Percentiles rank a stretch among this genome's conserved stretches.
phyloP scores from a whole-genome alignment of 2,797 vertebrate species.

The Rhinella marina region DNA sequence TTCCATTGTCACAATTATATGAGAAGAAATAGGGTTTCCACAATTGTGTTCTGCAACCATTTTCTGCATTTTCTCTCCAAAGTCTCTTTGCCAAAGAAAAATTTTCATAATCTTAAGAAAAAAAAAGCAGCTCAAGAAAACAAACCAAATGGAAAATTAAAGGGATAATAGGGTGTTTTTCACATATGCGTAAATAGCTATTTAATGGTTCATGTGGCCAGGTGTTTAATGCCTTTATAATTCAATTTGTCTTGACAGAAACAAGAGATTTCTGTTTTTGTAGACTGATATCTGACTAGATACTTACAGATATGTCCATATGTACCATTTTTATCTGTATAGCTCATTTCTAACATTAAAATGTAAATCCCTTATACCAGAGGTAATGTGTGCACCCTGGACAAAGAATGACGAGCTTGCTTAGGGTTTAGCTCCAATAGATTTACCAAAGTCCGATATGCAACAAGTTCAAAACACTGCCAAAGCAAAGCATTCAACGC shows the following conservation, averaged over 20 bases:
- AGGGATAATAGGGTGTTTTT: constrained; percentile 67
- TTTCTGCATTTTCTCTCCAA: constrained; percentile 87
- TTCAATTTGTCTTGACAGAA: background rate
- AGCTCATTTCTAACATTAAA: background rate
- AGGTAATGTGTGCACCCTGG: too few relatives aligned
- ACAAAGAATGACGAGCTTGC: too few relatives aligned
- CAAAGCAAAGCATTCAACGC: too few relatives aligned
- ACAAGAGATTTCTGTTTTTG: background rate
- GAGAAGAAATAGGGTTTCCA: constrained; percentile 47
- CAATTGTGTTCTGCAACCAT: constrained; percentile 69
- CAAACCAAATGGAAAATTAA: constrained; percentile 44
- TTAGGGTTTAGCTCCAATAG: too few relatives aligned
- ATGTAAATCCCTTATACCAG: background rate
- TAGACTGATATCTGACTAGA: background rate
- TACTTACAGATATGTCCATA: background rate
- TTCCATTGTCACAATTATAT: background rate
- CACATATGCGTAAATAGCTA: background rate
- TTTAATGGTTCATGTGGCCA: constrained; percentile 18
- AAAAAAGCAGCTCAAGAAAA: constrained; percentile 54
- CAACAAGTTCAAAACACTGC: too few relatives aligned
- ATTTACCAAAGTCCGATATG: too few relatives aligned
- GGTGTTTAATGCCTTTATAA: background rate
- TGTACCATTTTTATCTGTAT: background rate
- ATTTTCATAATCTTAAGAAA: constrained; percentile 76
- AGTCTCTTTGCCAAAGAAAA: constrained; percentile 98